Evolutionary conservation across 2,888 invertebrate genomes (phyloP), one percentile per base, ranked within the genome.

Genomic region (Aradus depressus): DNA sequence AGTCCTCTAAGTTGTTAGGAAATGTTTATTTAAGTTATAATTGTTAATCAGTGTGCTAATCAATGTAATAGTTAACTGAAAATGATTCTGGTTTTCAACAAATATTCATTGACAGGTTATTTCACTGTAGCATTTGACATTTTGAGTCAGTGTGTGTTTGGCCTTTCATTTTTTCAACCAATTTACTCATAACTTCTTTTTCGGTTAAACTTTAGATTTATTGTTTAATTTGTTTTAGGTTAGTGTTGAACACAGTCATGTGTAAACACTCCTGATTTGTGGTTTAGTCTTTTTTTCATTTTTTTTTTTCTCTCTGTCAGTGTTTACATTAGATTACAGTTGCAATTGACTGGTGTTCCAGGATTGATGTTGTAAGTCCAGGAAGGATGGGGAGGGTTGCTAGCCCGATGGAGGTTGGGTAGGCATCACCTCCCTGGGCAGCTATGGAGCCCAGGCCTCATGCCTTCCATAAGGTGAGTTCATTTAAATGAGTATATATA

Each of bases 401-500:
- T 80, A 81, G 82, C 77, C 81, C 81, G 78, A 82, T 82, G 82
- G 82, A 83, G 81, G 79, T 81, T 80, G 82, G 82, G 76, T 82
- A 82, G 78, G 79, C 77, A 76, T 70, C 68, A 69, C 71, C 66
- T 70, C 63, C 67, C 66, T 66, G 66, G 65, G 68, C 69, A 52
- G 54, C 51, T 49, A 57, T 57, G 57, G 57, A 57, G 57, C 57
- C 54, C 70, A 74, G 81, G 72, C 81, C 81, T 64, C 73, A 63
- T 70, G 79, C 80, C 68, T 81, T 81, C 72, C 81, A 81, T 72
- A 81, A 81, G 79, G 81, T 81, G 66, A 68, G 67, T 59, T 50
- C 8, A 28, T 39, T 23, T 12, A n/a, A 16, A 18, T 35, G 19
- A n/a, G 18, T 1, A 45, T 35, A 16, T 3, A 18, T 19, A 28